phyloP scores from a whole-genome alignment of 1,140 invertebrate species.

The Camponotus floridanus region DNA sequence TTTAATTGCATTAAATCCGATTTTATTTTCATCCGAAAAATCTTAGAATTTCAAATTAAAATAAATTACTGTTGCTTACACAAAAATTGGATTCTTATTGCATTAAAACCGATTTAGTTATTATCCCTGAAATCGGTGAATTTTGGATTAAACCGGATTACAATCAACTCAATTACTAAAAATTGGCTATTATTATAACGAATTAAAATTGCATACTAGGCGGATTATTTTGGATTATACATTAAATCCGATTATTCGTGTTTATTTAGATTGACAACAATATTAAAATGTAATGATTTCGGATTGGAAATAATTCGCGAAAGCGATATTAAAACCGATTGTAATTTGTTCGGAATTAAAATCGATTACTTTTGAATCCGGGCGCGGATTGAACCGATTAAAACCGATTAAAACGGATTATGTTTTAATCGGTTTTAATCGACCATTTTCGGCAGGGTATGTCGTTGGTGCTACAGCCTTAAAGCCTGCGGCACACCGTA shows the following conservation, averaged over 20 bases:
- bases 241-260: neutral
- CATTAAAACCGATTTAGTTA: neutral
- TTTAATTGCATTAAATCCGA: conserved; percentile 12
- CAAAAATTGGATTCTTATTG: neutral
- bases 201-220: no score
- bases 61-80: neutral
- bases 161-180: neutral
- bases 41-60: neutral
- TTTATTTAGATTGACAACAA: neutral
- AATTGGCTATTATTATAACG: neutral
- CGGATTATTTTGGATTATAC: neutral
- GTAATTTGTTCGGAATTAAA: neutral
- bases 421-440: no score
- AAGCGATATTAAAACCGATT: conserved; percentile 11
- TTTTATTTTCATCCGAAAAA: neutral
- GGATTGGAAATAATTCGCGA: neutral
- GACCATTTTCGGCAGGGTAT: no score
- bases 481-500: no score
- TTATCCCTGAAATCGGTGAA: no score
- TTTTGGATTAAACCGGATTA: no score
- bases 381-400: no score
- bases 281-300: conserved; percentile 10
- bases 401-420: no score
- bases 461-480: no score
- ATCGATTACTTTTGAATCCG: conserved; percentile 2